Conservation (phyloP, 2,888 invertebrate species). For the Acanthosepion pharaonis region DNA sequence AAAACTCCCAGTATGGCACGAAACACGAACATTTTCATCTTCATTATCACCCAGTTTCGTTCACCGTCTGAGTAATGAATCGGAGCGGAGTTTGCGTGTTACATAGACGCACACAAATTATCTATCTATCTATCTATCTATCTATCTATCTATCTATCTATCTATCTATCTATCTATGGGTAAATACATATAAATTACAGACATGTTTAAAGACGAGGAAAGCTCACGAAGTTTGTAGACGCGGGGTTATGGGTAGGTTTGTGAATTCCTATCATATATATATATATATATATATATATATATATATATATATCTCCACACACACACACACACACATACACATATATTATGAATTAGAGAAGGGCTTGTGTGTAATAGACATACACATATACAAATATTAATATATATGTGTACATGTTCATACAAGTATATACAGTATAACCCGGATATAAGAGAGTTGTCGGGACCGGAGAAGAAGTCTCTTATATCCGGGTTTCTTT, state of each 20-base stretch:
- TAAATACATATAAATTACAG: background rate
- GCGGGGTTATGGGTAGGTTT: too few species aligned
- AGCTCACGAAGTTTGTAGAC: too few species aligned
- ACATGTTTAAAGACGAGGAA: background rate
- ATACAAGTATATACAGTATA: too few species aligned
- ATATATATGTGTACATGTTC: too few species aligned
- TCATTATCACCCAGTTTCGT: background rate
- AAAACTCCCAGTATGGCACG: background rate
- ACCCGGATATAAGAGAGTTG: too few species aligned
- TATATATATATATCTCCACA: background rate
- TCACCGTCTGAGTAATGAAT: background rate
- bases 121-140: background rate
- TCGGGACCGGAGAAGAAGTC: too few species aligned
- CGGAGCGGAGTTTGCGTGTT: background rate
- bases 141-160: background rate
- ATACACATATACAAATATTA: too few species aligned
- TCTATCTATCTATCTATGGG: background rate
- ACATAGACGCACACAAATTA: background rate
- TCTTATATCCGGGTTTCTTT: too few species aligned
- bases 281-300: background rate
- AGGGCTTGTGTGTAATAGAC: too few species aligned
- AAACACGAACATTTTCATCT: background rate
- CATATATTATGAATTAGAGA: background rate
- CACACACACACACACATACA: background rate
- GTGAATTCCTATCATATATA: too few species aligned